Conservation (phyloP, 2,797 vertebrate species). For the Gallirallus australis region DNA sequence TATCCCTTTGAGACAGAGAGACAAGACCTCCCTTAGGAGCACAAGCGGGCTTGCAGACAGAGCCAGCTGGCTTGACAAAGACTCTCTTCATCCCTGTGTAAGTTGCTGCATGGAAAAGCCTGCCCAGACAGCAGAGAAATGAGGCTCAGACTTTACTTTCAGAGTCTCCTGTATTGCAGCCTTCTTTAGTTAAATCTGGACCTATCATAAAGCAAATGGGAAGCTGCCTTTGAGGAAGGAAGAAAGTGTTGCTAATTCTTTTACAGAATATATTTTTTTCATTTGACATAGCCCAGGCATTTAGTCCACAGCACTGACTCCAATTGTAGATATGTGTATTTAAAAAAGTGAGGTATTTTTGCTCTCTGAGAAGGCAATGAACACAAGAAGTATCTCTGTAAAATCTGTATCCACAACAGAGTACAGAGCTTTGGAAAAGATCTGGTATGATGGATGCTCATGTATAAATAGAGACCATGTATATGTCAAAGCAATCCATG, state of each 20-base stretch:
- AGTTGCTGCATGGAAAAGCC: neutral
- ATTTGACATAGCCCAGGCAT: neutral
- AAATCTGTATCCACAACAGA: neutral
- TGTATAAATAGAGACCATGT: neutral
- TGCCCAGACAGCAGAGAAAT: neutral
- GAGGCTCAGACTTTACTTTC: neutral
- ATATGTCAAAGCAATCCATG: neutral
- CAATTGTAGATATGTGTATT: neutral
- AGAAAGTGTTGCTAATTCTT: neutral
- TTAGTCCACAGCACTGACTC: neutral
- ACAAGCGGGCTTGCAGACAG: neutral
- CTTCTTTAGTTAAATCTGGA: neutral
- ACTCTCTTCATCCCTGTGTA: neutral
- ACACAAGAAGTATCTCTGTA: neutral
- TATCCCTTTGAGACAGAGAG: neutral
- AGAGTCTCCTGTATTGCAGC: neutral
- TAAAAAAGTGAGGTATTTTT: neutral
- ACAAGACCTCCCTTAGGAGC: neutral
- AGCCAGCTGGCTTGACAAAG: conserved; percentile 14
- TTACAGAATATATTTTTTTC: neutral
- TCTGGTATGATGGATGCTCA: neutral
- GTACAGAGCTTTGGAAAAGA: neutral
- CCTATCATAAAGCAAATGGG: neutral
- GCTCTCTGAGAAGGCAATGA: neutral
- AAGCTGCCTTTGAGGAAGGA: neutral